A percentile compares a stretch with the other conserved stretches of the same genome.
Evolutionary conservation across 2,113 vertebrate genomes (phyloP).

Genomic region (Pycnonotus jocosus): DNA sequence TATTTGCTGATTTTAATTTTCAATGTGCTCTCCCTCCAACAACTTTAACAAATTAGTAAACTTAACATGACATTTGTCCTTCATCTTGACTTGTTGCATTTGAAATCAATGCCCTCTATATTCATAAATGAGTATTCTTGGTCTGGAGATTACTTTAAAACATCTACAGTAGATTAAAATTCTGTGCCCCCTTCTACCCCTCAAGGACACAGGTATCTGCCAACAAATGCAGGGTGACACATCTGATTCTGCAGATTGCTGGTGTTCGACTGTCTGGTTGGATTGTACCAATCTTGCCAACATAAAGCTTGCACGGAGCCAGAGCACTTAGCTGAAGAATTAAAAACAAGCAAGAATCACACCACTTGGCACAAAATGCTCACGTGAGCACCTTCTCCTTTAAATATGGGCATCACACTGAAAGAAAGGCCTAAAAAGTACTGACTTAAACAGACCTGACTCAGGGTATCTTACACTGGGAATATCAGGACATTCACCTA

Average conservation of each 20-base stretch:
- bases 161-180: not conserved
- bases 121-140: not conserved
- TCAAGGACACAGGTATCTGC: not conserved
- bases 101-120: not conserved
- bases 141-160: not conserved
- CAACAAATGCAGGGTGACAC: not conserved
- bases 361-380: not conserved
- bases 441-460: not conserved
- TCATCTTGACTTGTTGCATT: not conserved
- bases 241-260: not conserved
- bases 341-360: slow-evolving; percentile 5
- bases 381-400: not conserved
- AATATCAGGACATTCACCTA: not conserved
- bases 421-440: not conserved
- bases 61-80: not conserved
- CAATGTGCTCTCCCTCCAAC: not conserved
- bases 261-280: not conserved
- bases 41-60: slow-evolving; percentile 1
- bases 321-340: not conserved
- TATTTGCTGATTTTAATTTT: not conserved
- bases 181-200: not conserved
- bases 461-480: not conserved
- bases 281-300: not conserved
- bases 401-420: not conserved
- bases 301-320: not conserved